These are phyloP conservation scores for Hippoglossus hippoglossus DNA, from an alignment of 2,797 vertebrate species.

Conservation along the genomic window DNA sequence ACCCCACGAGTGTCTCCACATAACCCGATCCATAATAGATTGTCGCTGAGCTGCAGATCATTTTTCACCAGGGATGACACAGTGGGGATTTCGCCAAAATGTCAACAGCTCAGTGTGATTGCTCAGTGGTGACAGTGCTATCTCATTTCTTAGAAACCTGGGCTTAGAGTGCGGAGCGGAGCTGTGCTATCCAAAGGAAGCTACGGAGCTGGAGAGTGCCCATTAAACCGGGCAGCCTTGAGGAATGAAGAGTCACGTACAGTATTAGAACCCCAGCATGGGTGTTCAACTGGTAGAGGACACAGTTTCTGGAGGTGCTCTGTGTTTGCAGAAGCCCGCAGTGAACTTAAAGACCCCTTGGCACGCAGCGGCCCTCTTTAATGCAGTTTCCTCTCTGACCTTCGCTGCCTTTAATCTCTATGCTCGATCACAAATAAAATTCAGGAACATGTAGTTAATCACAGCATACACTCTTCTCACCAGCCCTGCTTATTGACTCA, in stretches of 20 bases:
- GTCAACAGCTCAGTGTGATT: conserved; percentile 74
- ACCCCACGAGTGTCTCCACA: conserved; percentile 39
- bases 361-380: conserved; percentile 30
- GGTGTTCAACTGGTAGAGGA: background rate
- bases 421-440: conserved; percentile 68
- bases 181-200: conserved; percentile 12
- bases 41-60: conserved; percentile 68
- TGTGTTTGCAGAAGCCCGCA: conserved; percentile 22
- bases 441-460: conserved; percentile 70
- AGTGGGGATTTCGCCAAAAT: conserved; percentile 74
- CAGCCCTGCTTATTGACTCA: conserved; percentile 57
- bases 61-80: conserved; percentile 71
- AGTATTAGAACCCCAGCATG: background rate
- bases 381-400: conserved; percentile 35
- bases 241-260: conserved; percentile 3
- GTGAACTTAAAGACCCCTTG: conserved; percentile 25
- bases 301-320: background rate
- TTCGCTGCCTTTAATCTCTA: conserved; percentile 60
- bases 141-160: conserved; percentile 54
- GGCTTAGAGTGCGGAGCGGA: conserved; percentile 16
- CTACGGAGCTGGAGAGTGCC: background rate
- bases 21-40: conserved; percentile 73
- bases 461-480: conserved; percentile 40
- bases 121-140: conserved; percentile 57
- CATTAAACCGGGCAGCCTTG: background rate